phyloP scores from a whole-genome alignment of 2,113 vertebrate species.

The Prietella phreatophila region DNA sequence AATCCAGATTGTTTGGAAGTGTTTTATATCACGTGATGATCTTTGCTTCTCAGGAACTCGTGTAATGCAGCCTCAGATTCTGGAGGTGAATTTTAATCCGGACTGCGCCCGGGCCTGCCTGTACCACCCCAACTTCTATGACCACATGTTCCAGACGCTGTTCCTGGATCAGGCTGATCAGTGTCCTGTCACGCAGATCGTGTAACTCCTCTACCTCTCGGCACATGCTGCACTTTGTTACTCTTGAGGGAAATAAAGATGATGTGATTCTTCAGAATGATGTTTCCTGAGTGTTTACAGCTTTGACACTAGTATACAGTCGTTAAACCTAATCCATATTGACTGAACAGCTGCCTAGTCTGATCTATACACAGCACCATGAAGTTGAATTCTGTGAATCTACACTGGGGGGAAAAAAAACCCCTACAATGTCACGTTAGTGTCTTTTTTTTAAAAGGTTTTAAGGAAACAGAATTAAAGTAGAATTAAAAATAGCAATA shows the following conservation, averaged over 20 bases:
- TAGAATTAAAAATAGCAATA: no score
- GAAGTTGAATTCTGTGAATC: neutral
- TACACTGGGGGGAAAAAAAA: neutral
- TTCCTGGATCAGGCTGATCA: constrained; percentile 79
- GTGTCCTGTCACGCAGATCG: constrained; percentile 78
- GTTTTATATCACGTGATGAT: neutral
- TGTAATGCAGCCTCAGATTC: constrained; percentile 87
- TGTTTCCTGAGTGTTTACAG: neutral
- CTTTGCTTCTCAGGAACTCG: constrained; percentile 72
- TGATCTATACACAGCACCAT: neutral
- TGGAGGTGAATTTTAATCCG: constrained; percentile 94
- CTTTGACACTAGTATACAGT: neutral
- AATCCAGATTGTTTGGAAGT: neutral
- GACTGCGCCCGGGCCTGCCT: constrained; percentile 92
- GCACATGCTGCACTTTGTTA: neutral
- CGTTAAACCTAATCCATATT: neutral
- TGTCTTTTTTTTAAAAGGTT: no score
- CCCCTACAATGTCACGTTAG: no score
- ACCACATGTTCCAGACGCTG: constrained; percentile 90
- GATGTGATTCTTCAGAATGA: neutral
- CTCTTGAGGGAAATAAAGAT: constrained; percentile 16
- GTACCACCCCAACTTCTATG: constrained; percentile 91
- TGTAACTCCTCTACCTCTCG: constrained; percentile 57
- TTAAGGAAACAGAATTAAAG: no score
- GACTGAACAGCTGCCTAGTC: neutral